phyloP scores from a whole-genome alignment of 2,113 vertebrate genomes.

The Isurus oxyrinchus region DNA sequence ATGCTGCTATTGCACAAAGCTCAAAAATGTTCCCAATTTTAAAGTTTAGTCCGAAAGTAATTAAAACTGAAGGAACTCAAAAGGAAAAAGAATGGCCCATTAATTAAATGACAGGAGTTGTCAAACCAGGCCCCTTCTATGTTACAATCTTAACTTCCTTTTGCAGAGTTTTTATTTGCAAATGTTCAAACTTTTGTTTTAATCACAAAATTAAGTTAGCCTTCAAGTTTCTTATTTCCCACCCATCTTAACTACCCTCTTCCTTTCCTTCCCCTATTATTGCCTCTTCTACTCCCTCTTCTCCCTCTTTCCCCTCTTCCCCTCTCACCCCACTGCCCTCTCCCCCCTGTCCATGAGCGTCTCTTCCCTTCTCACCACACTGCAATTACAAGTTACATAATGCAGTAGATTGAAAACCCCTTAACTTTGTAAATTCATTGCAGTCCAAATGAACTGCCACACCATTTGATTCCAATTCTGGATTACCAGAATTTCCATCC shows the following conservation, averaged over 20 bases:
- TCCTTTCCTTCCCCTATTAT: background rate
- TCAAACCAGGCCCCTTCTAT: background rate
- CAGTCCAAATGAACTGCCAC: background rate
- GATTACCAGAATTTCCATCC: background rate
- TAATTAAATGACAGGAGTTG: background rate
- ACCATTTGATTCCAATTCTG: background rate
- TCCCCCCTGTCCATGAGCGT: background rate
- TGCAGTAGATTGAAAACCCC: background rate
- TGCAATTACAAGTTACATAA: background rate
- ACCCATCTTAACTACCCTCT: background rate
- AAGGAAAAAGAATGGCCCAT: background rate
- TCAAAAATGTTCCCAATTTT: background rate
- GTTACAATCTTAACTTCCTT: background rate
- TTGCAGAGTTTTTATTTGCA: background rate
- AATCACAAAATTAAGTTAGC: background rate
- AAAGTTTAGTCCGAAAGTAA: background rate
- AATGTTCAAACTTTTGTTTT: background rate
- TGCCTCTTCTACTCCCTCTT: background rate
- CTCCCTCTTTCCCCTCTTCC: background rate
- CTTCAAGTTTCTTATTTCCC: background rate
- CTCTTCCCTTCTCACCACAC: background rate
- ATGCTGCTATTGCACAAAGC: background rate
- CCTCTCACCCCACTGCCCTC: background rate
- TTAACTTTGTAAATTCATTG: background rate
- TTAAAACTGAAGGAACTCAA: background rate